These are phyloP conservation scores for Phthorimaea operculella DNA, from an alignment of 1,140 invertebrate genomes.

Conservation along the genomic window DNA sequence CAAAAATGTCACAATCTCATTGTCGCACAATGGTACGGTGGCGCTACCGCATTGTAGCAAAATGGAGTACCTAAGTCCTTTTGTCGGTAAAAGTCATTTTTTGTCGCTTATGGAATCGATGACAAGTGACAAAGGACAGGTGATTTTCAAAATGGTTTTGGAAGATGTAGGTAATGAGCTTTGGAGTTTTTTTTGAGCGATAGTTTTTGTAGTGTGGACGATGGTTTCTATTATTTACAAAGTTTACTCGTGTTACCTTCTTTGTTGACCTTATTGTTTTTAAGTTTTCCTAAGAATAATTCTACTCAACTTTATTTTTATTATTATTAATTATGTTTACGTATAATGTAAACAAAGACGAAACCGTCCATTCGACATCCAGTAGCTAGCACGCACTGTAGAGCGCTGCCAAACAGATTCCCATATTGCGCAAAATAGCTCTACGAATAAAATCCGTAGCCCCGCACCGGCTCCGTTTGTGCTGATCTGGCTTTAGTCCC, in stretches of 20 bases:
- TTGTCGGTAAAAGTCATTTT: conserved; percentile 46
- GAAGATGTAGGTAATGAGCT: not conserved
- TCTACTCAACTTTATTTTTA: no score
- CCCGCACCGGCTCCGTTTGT: conserved; percentile 23
- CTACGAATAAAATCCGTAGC: conserved; percentile 34
- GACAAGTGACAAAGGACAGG: conserved; percentile 24
- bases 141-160: conserved; percentile 20
- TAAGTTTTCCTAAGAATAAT: no score
- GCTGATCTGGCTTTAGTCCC: conserved; percentile 46
- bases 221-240: no score
- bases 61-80: conserved; percentile 23
- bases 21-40: conserved; percentile 36
- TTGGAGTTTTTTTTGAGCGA: no score
- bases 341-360: no score
- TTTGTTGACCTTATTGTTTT: no score
- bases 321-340: no score
- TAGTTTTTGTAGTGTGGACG: no score
- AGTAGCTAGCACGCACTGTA: no score
- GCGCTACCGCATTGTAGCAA: conserved; percentile 49
- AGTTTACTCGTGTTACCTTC: no score
- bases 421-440: conserved; percentile 29
- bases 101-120: conserved; percentile 22
- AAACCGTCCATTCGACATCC: no score
- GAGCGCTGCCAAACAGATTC: conserved; percentile 21
- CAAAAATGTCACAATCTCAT: conserved; percentile 40